Conservation (phyloP, 2,113 vertebrate species). For the Tiliqua scincoides region DNA sequence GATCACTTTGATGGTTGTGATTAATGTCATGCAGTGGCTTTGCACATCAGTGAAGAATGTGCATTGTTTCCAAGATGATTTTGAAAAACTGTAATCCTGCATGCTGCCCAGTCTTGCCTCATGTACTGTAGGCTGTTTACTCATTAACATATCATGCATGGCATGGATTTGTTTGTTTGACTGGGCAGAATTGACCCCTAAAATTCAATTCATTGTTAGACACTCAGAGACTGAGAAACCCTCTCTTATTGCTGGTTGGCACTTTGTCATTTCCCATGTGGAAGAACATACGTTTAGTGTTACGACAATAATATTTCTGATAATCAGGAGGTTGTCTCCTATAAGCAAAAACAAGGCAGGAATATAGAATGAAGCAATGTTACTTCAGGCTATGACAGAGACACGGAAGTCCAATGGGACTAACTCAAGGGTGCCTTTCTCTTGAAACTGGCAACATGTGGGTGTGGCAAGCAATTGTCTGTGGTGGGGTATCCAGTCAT, state of each 20-base stretch:
- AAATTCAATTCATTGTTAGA: rapidly evolving
- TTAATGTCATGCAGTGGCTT: background rate
- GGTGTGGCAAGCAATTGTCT: background rate
- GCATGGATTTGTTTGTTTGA: background rate
- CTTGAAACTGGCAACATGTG: rapidly evolving
- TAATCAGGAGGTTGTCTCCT: slow-evolving; percentile 36
- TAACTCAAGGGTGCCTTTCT: background rate
- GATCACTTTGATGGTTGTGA: background rate
- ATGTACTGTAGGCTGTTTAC: background rate
- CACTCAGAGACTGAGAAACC: background rate
- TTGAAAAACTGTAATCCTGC: background rate
- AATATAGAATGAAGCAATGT: slow-evolving; percentile 33
- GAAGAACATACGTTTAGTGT: background rate
- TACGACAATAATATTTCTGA: background rate
- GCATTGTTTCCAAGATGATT: background rate
- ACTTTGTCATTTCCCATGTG: slow-evolving; percentile 13
- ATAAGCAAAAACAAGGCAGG: slow-evolving; percentile 26
- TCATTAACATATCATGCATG: rapidly evolving
- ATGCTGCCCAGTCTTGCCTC: background rate
- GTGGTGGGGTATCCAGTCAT: background rate
- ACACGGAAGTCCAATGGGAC: slow-evolving; percentile 28
- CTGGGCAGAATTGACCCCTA: background rate
- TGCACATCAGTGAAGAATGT: background rate
- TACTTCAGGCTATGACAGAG: slow-evolving; percentile 26
- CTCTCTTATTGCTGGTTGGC: slow-evolving; percentile 23